phyloP scores from a whole-genome alignment of 2,888 invertebrate genomes.

The Gerosis bhagava region DNA sequence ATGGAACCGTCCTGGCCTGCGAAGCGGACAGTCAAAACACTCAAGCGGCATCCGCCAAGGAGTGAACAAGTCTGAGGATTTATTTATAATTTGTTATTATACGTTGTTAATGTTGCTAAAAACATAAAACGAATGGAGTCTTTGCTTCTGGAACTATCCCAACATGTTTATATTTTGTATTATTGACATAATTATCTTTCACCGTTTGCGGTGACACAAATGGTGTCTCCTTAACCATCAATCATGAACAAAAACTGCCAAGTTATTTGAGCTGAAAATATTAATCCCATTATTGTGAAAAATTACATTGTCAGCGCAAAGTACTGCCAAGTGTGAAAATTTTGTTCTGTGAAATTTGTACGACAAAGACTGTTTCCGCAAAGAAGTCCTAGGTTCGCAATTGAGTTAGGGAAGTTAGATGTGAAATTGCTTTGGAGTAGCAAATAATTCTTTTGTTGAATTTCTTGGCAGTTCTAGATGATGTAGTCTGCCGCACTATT shows the following conservation, averaged over 20 bases:
- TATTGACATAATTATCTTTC: not conserved
- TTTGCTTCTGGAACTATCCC: no score
- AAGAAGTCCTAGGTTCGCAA: constrained; percentile 34
- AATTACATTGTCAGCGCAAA: constrained; percentile 28
- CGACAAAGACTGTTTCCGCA: constrained; percentile 28
- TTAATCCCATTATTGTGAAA: constrained; percentile 27
- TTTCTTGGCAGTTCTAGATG: constrained; percentile 58
- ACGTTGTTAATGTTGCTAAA: no score
- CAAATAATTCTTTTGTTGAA: constrained; percentile 52
- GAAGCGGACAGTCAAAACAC: no score
- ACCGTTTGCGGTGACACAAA: not conserved
- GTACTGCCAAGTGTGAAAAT: constrained; percentile 27
- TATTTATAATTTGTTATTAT: no score
- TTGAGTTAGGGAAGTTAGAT: constrained; percentile 53
- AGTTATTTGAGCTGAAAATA: constrained; percentile 23
- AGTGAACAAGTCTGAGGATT: no score
- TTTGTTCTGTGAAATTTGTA: constrained; percentile 22
- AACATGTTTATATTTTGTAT: no score
- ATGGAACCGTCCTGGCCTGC: no score
- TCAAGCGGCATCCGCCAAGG: no score
- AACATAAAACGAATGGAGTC: no score
- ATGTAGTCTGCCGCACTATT: constrained; percentile 43
- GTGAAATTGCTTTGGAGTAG: constrained; percentile 52
- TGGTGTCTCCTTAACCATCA: constrained; percentile 9
- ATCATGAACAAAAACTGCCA: constrained; percentile 27